phyloP scores from a whole-genome alignment of 2,113 vertebrate genomes.

The Spermophilus dauricus region DNA sequence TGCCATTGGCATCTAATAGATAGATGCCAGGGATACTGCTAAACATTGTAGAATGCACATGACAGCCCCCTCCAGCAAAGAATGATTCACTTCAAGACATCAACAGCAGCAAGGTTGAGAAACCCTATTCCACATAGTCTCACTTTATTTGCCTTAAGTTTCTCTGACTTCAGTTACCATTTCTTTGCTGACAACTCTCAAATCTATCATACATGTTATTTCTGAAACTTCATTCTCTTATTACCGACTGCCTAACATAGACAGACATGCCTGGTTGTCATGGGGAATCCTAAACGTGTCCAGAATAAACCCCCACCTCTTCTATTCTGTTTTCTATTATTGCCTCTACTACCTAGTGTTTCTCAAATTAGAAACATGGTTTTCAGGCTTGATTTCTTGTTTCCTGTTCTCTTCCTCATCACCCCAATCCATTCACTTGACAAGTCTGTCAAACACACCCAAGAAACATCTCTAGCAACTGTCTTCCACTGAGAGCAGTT shows the following conservation, averaged over 20 bases:
- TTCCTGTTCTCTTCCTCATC: neutral
- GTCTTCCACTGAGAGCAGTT: neutral
- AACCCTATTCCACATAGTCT: neutral
- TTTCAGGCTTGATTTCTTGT: neutral
- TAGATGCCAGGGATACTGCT: neutral
- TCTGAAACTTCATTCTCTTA: neutral
- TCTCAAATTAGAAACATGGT: neutral
- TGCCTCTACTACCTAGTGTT: neutral
- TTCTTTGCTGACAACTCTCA: neutral
- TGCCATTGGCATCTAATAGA: neutral
- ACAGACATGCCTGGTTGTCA: neutral
- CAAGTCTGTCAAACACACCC: neutral
- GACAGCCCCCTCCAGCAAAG: neutral
- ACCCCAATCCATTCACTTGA: neutral
- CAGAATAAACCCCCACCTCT: neutral
- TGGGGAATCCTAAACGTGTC: neutral
- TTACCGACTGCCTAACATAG: neutral
- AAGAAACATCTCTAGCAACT: neutral
- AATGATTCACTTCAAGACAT: neutral
- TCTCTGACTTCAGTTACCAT: neutral
- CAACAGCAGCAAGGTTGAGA: neutral
- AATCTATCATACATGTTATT: neutral
- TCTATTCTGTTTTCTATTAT: neutral
- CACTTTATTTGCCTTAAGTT: neutral
- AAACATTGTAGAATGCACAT: neutral